Conservation (phyloP, 2,113 vertebrate species). For the Suncus etruscus region DNA sequence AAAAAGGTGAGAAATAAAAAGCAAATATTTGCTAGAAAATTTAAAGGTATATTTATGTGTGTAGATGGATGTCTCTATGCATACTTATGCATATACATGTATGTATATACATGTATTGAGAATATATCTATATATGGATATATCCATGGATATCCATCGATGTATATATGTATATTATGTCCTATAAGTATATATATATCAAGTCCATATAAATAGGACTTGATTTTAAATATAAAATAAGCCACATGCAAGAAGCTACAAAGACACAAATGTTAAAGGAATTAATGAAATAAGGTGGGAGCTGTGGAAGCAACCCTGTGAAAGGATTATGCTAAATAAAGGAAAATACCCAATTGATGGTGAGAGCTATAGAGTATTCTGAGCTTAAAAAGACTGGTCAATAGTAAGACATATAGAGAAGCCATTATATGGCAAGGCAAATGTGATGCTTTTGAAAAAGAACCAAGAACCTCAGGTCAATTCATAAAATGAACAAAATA, state of each 20-base stretch:
- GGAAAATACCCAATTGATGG: not conserved
- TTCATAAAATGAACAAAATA: not conserved
- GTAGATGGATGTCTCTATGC: too few relatives aligned
- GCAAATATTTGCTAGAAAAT: not conserved
- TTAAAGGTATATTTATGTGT: not conserved
- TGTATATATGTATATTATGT: too few relatives aligned
- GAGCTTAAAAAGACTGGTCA: not conserved
- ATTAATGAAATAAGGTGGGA: not conserved
- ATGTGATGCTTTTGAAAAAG: not conserved
- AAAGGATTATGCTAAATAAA: not conserved
- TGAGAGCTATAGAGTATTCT: not conserved
- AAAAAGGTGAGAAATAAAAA: not conserved
- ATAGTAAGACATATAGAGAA: fast-evolving
- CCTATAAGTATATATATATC: too few relatives aligned
- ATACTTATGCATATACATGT: too few relatives aligned
- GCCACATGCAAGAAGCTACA: not conserved
- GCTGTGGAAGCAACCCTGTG: not conserved
- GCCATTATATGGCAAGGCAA: not conserved
- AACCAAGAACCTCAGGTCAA: not conserved
- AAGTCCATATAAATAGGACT: not conserved
- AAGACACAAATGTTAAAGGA: not conserved
- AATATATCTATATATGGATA: too few relatives aligned
- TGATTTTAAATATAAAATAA: not conserved
- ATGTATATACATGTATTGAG: too few relatives aligned
- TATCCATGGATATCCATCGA: too few relatives aligned